These are phyloP conservation scores for Tenebrosternarchus preto DNA, from an alignment of 2,113 vertebrate genomes.

Conservation along the genomic window DNA sequence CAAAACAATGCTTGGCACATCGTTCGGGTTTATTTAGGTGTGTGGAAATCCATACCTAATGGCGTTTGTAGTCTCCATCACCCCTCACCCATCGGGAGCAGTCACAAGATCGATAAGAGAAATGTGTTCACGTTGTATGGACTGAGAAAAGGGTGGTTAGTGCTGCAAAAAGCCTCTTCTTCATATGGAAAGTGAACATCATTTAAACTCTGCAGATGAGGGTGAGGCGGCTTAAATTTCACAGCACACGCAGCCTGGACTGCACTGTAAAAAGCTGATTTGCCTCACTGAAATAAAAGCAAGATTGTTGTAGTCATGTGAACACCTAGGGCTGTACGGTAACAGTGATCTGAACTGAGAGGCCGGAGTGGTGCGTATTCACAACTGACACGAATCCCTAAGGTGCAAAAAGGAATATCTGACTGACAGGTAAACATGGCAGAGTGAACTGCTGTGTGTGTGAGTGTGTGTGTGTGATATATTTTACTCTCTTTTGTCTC, in stretches of 20 bases:
- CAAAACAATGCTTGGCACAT: no score
- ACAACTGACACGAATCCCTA: constrained; percentile 41
- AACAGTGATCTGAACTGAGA: constrained; percentile 45
- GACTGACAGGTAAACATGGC: constrained; percentile 60
- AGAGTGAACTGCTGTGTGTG: constrained; percentile 6
- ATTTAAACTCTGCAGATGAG: not conserved
- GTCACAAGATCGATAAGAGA: constrained; percentile 39
- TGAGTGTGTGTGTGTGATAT: not conserved
- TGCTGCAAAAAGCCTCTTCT: constrained; percentile 9
- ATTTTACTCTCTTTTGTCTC: constrained; percentile 16
- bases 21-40: not conserved
- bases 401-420: constrained; percentile 52
- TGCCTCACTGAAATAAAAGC: constrained; percentile 32
- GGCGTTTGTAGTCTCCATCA: not conserved
- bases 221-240: constrained; percentile 14
- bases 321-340: constrained; percentile 39
- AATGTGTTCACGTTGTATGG: not conserved
- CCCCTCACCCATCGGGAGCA: constrained; percentile 25
- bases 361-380: constrained; percentile 21
- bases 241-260: constrained; percentile 22
- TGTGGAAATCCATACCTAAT: constrained; percentile 21
- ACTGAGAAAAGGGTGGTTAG: constrained; percentile 14
- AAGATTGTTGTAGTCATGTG: constrained; percentile 18
- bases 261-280: constrained; percentile 28
- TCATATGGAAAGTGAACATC: not conserved